Evolutionary conservation across 53 echinoderm and acorn worm genomes (phyloP).

Genomic region (Holothuria scabra): DNA sequence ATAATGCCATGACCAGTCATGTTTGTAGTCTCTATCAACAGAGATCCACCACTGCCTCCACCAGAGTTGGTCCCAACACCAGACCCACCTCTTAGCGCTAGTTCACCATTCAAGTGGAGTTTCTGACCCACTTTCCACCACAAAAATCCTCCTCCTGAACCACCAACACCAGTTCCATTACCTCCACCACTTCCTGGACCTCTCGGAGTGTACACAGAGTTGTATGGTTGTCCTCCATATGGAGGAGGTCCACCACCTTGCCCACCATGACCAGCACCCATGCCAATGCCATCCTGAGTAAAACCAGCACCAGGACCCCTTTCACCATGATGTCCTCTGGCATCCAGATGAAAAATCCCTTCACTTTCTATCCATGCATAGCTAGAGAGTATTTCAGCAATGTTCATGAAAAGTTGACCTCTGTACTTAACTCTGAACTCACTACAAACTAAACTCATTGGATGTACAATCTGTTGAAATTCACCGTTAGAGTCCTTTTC

Average conservation of each 20-base stretch:
- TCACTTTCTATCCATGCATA: constrained; percentile 91
- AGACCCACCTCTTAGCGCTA: constrained; percentile 76
- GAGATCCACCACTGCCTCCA: constrained; percentile 87
- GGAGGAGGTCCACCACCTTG: constrained; percentile 90
- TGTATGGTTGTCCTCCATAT: constrained; percentile 78
- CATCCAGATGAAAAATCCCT: constrained; percentile 86
- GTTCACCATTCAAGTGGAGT: constrained; percentile 77
- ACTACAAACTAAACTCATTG: constrained; percentile 70
- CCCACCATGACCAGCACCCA: constrained; percentile 93
- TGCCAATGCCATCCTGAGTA: constrained; percentile 72
- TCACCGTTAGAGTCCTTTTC: constrained; percentile 77
- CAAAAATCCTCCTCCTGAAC: constrained; percentile 80
- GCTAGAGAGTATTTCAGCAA: constrained; percentile 76
- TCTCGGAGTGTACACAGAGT: constrained; percentile 76
- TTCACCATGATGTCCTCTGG: constrained; percentile 64
- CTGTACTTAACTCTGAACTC: constrained; percentile 84
- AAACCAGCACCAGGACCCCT: constrained; percentile 76
- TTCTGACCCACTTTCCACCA: constrained; percentile 86
- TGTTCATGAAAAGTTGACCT: constrained; percentile 81
- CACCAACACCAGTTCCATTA: constrained; percentile 69
- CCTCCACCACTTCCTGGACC: constrained; percentile 84
- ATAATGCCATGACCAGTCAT: constrained; percentile 92
- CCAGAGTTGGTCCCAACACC: constrained; percentile 71
- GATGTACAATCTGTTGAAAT: constrained; percentile 72
- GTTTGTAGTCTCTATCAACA: constrained; percentile 77